Base-by-base conservation (phyloP, 1,140 invertebrate genomes). In the Ceratosolen fusciceps region DNA sequence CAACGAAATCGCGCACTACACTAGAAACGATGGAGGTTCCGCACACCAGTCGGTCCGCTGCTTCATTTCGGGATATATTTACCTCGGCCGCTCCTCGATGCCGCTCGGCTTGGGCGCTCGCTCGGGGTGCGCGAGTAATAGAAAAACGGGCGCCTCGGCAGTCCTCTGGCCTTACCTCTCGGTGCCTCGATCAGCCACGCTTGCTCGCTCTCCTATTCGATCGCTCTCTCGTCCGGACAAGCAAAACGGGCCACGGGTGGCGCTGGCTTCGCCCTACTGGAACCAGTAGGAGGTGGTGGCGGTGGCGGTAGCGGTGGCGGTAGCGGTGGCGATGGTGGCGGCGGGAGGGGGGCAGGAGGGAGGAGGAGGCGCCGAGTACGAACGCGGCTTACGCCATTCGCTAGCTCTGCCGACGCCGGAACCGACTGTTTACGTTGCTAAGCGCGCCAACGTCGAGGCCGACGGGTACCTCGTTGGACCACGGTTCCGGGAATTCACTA, bases 171-270 rank as follows among this genome's bases (percentile, higher is more conserved):
- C 75, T 73, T 91, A 93, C 92, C 92, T 93, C 91, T 93, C 92
- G 88, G 90, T 92, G 89, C 91, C 91, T 91, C 92, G 92, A 92
- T 92, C 92, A 92, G 92, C 92, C 92, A 93, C 92, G 92, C 92
- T 92, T 87, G 82, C 84, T 84, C 85, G 77, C 81, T 83, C 77
- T 81, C 71, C 60, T 54, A 43, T 31, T 43, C 60, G 34, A 60
- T 47, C 71, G 37, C 72, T 60, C 68, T 62, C 56, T 49, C 73
- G 29, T 54, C 19, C 65, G 24, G 24, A 4, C 12, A 5, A 58
- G 4, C 16, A 80, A 81, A 80, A 79, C 78, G 83, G 77, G 80
- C 77, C 78, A 75, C 81, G 84, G 83, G 79, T 84, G 83, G 82
- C 83, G 83, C 83, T 83, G 76, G 67, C 54, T 73, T 80, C 82